Evolutionary conservation across 2,797 vertebrate genomes (phyloP), one percentile per base, ranked within the genome.

Genomic region (Nasua narica): DNA sequence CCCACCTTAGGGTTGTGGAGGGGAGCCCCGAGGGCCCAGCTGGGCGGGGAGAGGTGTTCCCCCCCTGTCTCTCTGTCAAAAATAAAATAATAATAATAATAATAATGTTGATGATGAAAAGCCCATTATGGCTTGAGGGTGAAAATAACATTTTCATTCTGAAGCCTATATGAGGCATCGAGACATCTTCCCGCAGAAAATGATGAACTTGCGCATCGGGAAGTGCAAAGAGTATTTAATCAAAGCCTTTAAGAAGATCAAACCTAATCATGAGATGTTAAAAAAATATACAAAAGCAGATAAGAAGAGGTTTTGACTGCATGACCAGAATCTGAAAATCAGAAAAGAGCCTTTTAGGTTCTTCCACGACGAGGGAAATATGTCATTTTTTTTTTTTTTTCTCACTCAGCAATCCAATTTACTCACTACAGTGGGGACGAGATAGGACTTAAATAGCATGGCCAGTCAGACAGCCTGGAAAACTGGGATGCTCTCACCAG

Each of bases 11-110:
- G 89, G 97, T 82, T 82, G 81, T 23, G 21, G 52, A 97, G 89
- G 96, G 86, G 90, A 88, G 92, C 65, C 76, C 10, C 43, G 8
- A 72, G 78, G 97, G 90, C 96, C 96, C 89, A 21, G 46, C 46
- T 91, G 88, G 95, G 95, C 78, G 25, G 96, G 74, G 70, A 98
- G 94, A 97, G 97, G 96, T 97, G 96, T 96, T 97, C 89, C 95
- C 72, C 60, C 96, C 85, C 77, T 96, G 94, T 97, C 97, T 98
- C 96, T 97, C 96, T 96, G 97, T 98, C 98, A 98, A 96, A 97
- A 97, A 96, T 97, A 97, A 96, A 98, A 96, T 95, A 98, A 97
- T 97, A 98, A 98, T 98, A 95, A 97, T 94, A 97, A 96, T 97
- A 94, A 97, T 98, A 93, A 98, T 93, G 95, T 94, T 76, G 91